phyloP scores from a whole-genome alignment of 2,888 invertebrate species.

The Tipula helvola region DNA sequence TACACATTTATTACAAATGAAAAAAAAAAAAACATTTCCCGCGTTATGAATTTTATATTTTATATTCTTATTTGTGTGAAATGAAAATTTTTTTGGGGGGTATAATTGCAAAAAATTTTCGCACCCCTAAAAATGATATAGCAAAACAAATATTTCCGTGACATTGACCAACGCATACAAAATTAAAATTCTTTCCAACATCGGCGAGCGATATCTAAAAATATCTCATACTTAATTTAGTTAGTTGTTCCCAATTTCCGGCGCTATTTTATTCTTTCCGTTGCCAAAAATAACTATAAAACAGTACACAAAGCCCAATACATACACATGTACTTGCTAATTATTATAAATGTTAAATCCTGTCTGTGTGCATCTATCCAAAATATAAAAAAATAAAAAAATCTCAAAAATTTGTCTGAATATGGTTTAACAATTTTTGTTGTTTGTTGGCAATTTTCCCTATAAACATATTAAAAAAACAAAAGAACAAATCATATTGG shows the following conservation, averaged over 20 bases:
- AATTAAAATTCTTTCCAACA: too few species aligned
- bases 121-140: too few species aligned
- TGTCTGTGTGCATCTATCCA: neutral
- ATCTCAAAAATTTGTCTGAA: neutral
- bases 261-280: neutral
- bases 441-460: slow-evolving; percentile 6
- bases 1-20: too few species aligned
- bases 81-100: too few species aligned
- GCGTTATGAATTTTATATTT: too few species aligned
- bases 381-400: neutral
- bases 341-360: neutral
- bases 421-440: neutral
- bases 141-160: too few species aligned
- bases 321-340: neutral
- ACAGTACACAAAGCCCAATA: neutral
- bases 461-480: neutral
- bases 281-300: neutral
- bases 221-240: neutral
- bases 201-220: neutral
- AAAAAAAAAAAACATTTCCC: too few species aligned
- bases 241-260: neutral
- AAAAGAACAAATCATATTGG: slow-evolving; percentile 5
- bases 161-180: too few species aligned
- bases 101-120: too few species aligned
- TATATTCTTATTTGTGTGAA: too few species aligned